Base-by-base conservation (phyloP, 2,888 invertebrate genomes). In the Papilio protenor region DNA sequence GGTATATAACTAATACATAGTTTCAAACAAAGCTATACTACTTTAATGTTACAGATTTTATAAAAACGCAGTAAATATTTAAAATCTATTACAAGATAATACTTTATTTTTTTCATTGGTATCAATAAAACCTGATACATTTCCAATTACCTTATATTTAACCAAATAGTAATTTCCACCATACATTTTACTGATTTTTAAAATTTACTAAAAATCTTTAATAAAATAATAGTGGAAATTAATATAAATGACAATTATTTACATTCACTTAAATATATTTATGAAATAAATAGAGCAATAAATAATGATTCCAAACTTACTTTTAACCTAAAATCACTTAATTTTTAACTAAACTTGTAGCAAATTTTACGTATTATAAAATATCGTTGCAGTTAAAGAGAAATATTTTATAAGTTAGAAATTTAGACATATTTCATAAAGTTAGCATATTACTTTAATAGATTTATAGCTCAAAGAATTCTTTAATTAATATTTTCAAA, bases 231-330 rank as follows among this genome's bases (percentile, higher is more conserved):
- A 85, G 83, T 73, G 75, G 78, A 78, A 80, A 80, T 81, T 77
- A 80, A 80, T 79, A 84, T 73, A 79, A 82, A 80, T 82, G 82
- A 86, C 89, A 91, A 88, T 87, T 91, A 93, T 93, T 92, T 93
- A 93, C 93, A 93, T 87, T 86, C 82, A 87, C 88, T 86, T 89
- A 91, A 83, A 88, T 90, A 89, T 64, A 79, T 80, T 85, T 79
- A 86, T 84, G 85, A 81, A 92, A 93, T 92, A 92, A 92, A 93
- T 93, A 91, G 86, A 88, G 86, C 85, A 90, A 90, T 90, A 92
- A 93, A 92, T 92, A 92, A 91, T 92, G 91, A 91, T 90, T 92
- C 91, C 81, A 85, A 85, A 85, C 85, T 82, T 84, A 84, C 76
- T 18, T 80, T 84, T 84, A 85, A 77, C 81, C 84, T 87, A 84